Evolutionary conservation across 23 tunicate genomes (phyloP), one percentile per base, ranked within the genome.

Genomic region (Clavelina lepadiformis): DNA sequence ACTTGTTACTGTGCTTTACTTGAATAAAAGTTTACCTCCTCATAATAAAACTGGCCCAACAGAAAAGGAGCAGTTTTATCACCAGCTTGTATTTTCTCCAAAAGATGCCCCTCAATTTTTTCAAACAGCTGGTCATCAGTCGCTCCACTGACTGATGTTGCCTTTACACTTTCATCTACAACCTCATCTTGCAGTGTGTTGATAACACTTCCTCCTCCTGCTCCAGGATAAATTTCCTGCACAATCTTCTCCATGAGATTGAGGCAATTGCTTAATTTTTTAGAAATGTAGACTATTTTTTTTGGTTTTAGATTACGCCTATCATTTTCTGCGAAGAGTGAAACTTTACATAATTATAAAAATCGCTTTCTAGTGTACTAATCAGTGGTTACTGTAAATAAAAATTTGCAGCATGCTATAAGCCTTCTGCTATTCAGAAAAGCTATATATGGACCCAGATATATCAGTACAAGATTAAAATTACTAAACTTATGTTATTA

Each of bases 1-100:
- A n/a, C n/a, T n/a, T n/a, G n/a, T n/a, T n/a, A n/a, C n/a, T 33
- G 0, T 15, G 67, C 52, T 1, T 1, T 36, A 2, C 24, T 19
- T 24, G 13, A n/a, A 1, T 55, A 20, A 24, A 70, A 24, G 24
- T 31, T 65, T 58, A 86, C 95, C 80, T 88, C 96, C 73, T 88
- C 96, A 68, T 79, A 79, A 61, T 88, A 88, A 68, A 88, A 88
- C 58, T 88, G 96, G 6, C 96, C 96, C 37, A 88, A 54, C 36
- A 88, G 67, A 62, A 88, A 88, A 30, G 74, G 82, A 19, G 96
- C 86, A 59, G 78, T 56, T 65, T 67, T 73, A 67, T 88, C 96
- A 1, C 82, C 87, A 29, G 71, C 46, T 38, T 73, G 33, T 7
- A 88, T 80, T 61, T 88, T 88, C 32, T 80, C 87, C 37, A 74